Evolutionary conservation across 2,888 invertebrate species (phyloP), one percentile per base, ranked within the genome.

Genomic region (Macaria liturata): DNA sequence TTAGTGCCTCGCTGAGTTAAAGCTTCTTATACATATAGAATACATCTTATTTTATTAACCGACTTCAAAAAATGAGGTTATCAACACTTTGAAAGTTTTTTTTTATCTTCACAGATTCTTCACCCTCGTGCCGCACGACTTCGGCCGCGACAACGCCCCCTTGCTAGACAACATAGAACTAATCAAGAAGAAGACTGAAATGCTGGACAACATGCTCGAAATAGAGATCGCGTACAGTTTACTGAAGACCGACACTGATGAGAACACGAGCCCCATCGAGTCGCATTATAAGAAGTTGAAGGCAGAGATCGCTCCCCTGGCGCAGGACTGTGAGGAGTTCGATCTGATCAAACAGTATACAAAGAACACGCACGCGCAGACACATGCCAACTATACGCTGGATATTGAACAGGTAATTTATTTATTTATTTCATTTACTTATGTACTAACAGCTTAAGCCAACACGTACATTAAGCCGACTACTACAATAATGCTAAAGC

Each of bases 181-280:
- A 49, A 95, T 99, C 32, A 85, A 92, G 67, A 70, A 76, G 3
- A 94, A 95, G 65, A 90, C 91, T 0, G 96, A 96, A 67, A 98
- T 99, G 98, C 84, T 99, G 63, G 98, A 99, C 73, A 97, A 96
- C 65, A 86, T 99, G 56, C 91, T 98, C 73, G 99, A 99, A 83
- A 96, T 99, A 68, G 98, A 99, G 88, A 95, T 98, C 51, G 99
- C 99, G 0, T 99, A 98, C 88, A 97, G 93, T 74, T 86, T 99
- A 74, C 88, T 99, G 74, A 95, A 96, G 71, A 83, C 92, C 81
- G 86, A 83, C 40, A 54, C 69, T 0, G 75, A 78, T 20, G 77
- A 79, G 3, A 42, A 64, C 0, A 57, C 61, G 1, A 81, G 93
- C 81, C 95, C 96, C 0, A 86, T 98, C 32, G 98, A 99, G 78